Evolutionary conservation across 2,888 invertebrate genomes (phyloP).

Genomic region (Conomelus anceps): DNA sequence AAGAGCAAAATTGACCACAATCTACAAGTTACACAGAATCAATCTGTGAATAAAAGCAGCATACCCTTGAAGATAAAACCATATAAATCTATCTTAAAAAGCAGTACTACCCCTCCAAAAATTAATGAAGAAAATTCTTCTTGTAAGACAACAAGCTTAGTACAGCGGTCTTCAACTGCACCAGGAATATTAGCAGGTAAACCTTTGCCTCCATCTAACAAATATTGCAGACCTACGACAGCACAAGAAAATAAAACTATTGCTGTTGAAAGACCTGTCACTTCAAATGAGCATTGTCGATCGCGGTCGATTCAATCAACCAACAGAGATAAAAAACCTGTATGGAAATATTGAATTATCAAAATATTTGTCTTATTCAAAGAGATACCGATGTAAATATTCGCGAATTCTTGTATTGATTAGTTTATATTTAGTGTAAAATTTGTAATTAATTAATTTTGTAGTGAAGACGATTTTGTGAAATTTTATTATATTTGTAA

Average conservation of each 20-base stretch:
- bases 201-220: neutral
- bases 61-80: neutral
- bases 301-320: too few relatives aligned
- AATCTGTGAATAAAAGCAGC: neutral
- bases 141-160: neutral
- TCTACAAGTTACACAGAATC: neutral
- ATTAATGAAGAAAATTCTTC: neutral
- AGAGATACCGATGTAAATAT: neutral
- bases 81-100: neutral
- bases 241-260: too few relatives aligned
- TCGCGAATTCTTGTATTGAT: neutral
- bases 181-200: neutral
- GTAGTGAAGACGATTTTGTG: neutral
- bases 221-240: neutral
- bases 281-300: neutral
- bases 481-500: too few relatives aligned
- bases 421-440: neutral
- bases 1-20: neutral
- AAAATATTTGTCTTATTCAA: neutral
- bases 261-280: neutral
- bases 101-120: neutral
- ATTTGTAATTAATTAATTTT: neutral
- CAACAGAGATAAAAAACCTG: neutral
- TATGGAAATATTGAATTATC: neutral
- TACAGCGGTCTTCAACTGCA: neutral